Evolutionary conservation across 2,797 vertebrate genomes (phyloP), one percentile per base, ranked within the genome.

Genomic region (Trematocara caparti): DNA sequence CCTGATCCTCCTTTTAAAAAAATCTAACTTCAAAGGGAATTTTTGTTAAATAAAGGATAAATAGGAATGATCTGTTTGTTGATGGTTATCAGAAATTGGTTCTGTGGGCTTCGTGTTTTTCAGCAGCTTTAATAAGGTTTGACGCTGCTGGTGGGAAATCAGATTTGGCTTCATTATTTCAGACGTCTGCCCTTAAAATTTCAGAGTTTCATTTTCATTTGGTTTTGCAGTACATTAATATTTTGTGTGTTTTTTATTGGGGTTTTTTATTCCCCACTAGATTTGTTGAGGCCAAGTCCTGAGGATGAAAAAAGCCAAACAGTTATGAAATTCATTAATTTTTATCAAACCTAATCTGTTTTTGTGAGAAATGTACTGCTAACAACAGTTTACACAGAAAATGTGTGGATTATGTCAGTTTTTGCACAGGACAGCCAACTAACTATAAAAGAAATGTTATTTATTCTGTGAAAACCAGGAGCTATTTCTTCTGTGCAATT

Each of bases 401-500:
- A 69, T 17, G 24, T 71, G 24, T 12, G 14, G 15, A 47, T 47
- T 71, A n/a, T 47, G 21, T 71, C 10, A 30, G 19, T 47, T 71
- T 47, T 47, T 47, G 40, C 15, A 71, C 24, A 47, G 24, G 40
- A 71, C 2, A 30, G 40, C 8, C 38, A 27, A 27, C 40, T 45
- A 71, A 45, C 40, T 30, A 30, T 12, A 47, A 47, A 12, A 2
- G 3, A 69, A 10, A 69, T 17, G 40, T 69, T 71, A 47, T 71
- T 71, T 47, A 45, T 47, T 47, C 43, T 47, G 17, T 30, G 14
- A 71, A 66, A n/a, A 47, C 43, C 40, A 71, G 40, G 24, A 71
- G 15, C 43, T 71, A 47, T 71, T 74, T 78, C 24, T 19, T 2
- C 51, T 57, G 38, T 73, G 47, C 57, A 81, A 78, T 83, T 81